phyloP scores from a whole-genome alignment of 2,888 invertebrate species.

The Cyaniris semiargus region DNA sequence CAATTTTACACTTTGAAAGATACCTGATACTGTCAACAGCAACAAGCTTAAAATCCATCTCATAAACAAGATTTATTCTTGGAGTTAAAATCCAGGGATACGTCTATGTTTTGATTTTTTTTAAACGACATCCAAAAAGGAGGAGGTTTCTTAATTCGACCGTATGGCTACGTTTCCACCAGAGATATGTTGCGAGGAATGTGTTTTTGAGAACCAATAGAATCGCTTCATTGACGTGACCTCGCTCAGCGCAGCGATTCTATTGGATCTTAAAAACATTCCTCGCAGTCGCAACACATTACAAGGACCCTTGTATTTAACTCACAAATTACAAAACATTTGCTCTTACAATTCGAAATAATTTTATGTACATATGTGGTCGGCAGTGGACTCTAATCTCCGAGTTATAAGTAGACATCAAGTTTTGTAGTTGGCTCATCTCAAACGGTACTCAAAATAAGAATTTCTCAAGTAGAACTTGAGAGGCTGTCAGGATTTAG shows the following conservation, averaged over 20 bases:
- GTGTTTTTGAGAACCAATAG: too few species aligned
- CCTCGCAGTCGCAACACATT: too few species aligned
- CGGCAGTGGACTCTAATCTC: slow-evolving; percentile 24
- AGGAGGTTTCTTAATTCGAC: too few species aligned
- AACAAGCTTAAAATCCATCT: neutral
- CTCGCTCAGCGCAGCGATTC: too few species aligned
- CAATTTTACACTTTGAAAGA: neutral
- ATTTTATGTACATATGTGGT: slow-evolving; percentile 28
- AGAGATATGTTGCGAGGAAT: too few species aligned
- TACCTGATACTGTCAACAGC: too few species aligned
- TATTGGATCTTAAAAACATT: too few species aligned
- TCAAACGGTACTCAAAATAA: neutral
- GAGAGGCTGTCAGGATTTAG: neutral
- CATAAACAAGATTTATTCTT: neutral
- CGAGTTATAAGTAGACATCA: slow-evolving; percentile 13
- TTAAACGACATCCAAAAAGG: too few species aligned
- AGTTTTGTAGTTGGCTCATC: neutral
- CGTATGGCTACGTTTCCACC: too few species aligned
- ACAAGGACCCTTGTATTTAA: too few species aligned
- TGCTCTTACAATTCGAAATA: neutral
- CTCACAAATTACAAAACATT: slow-evolving; percentile 25
- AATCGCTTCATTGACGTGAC: too few species aligned
- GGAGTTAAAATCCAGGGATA: neutral
- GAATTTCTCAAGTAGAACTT: neutral
- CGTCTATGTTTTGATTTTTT: too few species aligned